Percentiles rank a stretch among this genome's conserved stretches.
These are phyloP conservation scores for Antedon mediterranea DNA, from an alignment of 53 echinoderm and acorn worm species.

Conservation along the genomic window DNA sequence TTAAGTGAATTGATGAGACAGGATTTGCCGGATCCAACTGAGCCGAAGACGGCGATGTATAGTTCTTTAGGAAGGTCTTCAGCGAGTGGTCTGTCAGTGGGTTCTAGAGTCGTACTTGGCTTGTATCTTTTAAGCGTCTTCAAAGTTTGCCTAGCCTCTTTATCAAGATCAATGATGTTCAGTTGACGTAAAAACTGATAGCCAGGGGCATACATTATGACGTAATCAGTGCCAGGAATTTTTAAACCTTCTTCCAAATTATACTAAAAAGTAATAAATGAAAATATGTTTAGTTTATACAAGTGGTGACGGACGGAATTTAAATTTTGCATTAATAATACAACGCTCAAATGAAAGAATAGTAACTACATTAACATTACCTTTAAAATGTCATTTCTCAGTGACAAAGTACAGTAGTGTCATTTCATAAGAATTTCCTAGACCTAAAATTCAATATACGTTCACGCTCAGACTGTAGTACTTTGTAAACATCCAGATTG, in stretches of 20 bases:
- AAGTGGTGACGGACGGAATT: too few species aligned
- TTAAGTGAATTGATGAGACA: background rate
- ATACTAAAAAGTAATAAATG: too few species aligned
- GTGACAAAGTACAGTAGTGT: too few species aligned
- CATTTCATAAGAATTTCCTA: too few species aligned
- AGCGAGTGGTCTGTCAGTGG: background rate
- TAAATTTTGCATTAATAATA: too few species aligned
- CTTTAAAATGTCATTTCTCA: too few species aligned
- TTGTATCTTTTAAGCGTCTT: background rate
- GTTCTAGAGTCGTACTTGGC: background rate
- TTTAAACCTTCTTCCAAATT: background rate
- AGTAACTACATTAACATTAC: too few species aligned
- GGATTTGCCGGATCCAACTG: background rate
- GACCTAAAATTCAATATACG: too few species aligned
- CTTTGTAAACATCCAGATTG: too few species aligned
- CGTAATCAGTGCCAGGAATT: background rate
- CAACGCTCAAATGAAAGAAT: too few species aligned
- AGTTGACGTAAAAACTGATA: background rate
- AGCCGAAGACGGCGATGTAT: background rate
- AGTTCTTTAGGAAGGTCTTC: background rate
- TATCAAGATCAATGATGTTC: background rate
- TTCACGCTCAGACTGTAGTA: too few species aligned
- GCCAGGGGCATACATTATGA: background rate
- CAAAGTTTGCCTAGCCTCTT: background rate
- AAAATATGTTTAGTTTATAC: too few species aligned